Conservation (phyloP, 2,797 vertebrate species). For the Serranus cabrilla region DNA sequence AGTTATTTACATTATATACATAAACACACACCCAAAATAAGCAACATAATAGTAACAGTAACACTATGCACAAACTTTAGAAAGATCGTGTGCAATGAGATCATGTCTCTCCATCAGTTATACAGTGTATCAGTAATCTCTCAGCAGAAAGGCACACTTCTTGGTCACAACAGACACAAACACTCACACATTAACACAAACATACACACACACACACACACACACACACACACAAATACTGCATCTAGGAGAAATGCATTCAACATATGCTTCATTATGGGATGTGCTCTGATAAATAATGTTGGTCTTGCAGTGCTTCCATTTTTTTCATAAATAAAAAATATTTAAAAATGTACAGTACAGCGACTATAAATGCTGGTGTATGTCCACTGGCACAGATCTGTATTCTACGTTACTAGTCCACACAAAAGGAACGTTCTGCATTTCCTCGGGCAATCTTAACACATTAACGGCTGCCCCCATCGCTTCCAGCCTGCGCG, state of each 20-base stretch:
- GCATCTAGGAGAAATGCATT: conserved; percentile 65
- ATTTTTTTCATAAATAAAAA: conserved; percentile 84
- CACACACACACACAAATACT: conserved; percentile 65
- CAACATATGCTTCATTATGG: conserved; percentile 68
- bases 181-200: conserved; percentile 6
- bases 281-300: conserved; percentile 82
- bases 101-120: conserved; percentile 66
- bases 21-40: conserved; percentile 63
- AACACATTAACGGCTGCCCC: conserved; percentile 19
- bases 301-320: conserved; percentile 86
- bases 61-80: conserved; percentile 58
- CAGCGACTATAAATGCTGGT: conserved; percentile 70
- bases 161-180: conserved; percentile 58
- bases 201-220: conserved; percentile 19
- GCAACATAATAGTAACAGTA: conserved; percentile 53
- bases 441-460: conserved; percentile 28
- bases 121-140: conserved; percentile 81
- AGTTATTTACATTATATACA: conserved; percentile 84
- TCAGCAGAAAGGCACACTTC: conserved; percentile 78
- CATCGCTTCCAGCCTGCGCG: neutral
- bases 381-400: conserved; percentile 59
- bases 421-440: conserved; percentile 58
- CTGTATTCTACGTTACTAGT: conserved; percentile 62
- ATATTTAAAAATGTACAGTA: conserved; percentile 79
- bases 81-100: conserved; percentile 58